Evolutionary conservation across 2,888 invertebrate genomes (phyloP).

Genomic region (Seira ritae): DNA sequence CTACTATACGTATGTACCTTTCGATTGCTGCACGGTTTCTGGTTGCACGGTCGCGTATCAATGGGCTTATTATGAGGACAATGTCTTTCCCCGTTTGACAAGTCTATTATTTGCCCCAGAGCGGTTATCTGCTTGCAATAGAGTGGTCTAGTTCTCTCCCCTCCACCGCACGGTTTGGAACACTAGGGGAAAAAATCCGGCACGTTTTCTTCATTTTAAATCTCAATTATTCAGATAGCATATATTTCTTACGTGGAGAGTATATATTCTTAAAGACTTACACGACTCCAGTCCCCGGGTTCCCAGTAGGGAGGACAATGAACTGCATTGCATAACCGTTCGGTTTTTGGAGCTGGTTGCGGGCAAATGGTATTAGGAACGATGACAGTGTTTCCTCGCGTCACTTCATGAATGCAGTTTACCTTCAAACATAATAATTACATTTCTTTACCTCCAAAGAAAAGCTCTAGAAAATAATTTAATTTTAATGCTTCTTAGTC

Average conservation of each 20-base stretch:
- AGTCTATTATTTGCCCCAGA: constrained; percentile 90
- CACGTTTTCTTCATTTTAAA: background rate
- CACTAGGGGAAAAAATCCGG: constrained; percentile 80
- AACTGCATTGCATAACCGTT: constrained; percentile 93
- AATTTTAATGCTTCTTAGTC: no score
- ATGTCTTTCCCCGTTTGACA: constrained; percentile 86
- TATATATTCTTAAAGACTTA: constrained; percentile 73
- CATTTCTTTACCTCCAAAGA: no score
- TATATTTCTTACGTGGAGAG: background rate
- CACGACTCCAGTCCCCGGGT: constrained; percentile 89
- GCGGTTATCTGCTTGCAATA: constrained; percentile 94
- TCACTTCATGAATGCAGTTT: constrained; percentile 90
- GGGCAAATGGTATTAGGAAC: constrained; percentile 97
- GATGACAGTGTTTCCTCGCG: constrained; percentile 90
- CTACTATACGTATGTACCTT: constrained; percentile 28
- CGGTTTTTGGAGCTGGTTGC: constrained; percentile 90
- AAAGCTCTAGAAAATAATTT: no score
- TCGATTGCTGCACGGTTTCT: constrained; percentile 82
- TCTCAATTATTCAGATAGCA: no score
- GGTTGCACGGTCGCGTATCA: constrained; percentile 89
- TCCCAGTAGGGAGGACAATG: constrained; percentile 96
- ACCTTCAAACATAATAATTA: constrained; percentile 77
- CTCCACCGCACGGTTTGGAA: constrained; percentile 94
- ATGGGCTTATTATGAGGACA: constrained; percentile 81
- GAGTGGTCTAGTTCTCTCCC: constrained; percentile 86